phyloP scores from a whole-genome alignment of 2,888 invertebrate genomes.

The Xestobium rufovillosum region DNA sequence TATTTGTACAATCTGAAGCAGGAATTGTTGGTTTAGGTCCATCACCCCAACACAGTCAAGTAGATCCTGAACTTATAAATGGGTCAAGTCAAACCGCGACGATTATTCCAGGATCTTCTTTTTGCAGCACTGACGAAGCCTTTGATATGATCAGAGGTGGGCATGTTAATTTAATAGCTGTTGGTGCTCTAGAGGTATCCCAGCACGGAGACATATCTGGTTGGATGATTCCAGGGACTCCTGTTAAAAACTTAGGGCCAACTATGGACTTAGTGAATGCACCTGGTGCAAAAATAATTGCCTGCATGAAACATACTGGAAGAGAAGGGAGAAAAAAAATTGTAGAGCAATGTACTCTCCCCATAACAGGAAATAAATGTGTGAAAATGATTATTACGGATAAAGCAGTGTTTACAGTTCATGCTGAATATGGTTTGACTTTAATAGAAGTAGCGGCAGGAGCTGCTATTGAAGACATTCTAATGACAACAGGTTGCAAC shows the following conservation, averaged over 20 bases:
- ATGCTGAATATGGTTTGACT: conserved; percentile 72
- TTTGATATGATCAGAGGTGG: conserved; percentile 99
- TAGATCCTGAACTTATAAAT: conserved; percentile 95
- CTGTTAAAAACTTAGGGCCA: conserved; percentile 98
- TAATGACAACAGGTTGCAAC: conserved; percentile 77
- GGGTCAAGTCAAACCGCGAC: conserved; percentile 99
- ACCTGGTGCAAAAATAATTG: conserved; percentile 83
- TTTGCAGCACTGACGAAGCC: conserved; percentile 92
- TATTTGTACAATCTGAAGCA: conserved; percentile 94
- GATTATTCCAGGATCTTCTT: conserved; percentile 71
- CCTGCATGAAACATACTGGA: conserved; percentile 95
- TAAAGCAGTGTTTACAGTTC: conserved; percentile 89
- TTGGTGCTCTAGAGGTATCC: conserved; percentile 98
- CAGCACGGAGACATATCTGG: conserved; percentile 94
- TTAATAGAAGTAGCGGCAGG: conserved; percentile 85
- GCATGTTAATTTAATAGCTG: conserved; percentile 89
- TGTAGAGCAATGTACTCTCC: conserved; percentile 75
- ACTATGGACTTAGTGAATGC: conserved; percentile 98
- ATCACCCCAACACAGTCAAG: conserved; percentile 71
- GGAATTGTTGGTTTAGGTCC: conserved; percentile 95
- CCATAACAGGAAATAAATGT: conserved; percentile 88
- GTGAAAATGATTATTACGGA: conserved; percentile 97
- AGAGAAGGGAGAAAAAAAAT: conserved; percentile 93
- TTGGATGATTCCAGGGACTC: conserved; percentile 97
- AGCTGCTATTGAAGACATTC: conserved; percentile 75